Conservation (phyloP, 2,797 vertebrate genomes). For the Hyperoplus immaculatus region DNA sequence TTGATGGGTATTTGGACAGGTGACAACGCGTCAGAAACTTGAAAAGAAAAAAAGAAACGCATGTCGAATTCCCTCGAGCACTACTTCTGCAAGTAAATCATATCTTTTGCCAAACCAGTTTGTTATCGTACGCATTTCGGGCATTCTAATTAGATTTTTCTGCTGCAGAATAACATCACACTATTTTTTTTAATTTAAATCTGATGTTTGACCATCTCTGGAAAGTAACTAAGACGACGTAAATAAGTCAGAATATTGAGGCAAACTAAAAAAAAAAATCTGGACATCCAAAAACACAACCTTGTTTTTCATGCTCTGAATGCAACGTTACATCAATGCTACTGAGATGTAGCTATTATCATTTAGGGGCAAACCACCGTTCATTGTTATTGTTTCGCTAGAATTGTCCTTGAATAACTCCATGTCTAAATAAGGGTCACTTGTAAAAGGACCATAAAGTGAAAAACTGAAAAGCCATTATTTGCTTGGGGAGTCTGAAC, state of each 20-base stretch:
- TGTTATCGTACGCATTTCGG: slow-evolving; percentile 16
- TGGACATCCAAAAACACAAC: background rate
- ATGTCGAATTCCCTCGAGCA: slow-evolving; percentile 37
- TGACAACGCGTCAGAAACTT: slow-evolving; percentile 71
- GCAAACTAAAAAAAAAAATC: background rate
- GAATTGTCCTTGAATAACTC: slow-evolving; percentile 6
- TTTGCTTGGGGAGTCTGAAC: background rate
- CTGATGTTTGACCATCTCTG: slow-evolving; percentile 1
- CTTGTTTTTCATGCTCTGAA: background rate
- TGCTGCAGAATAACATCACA: slow-evolving; percentile 15
- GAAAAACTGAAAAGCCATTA: slow-evolving; percentile 39
- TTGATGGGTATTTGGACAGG: slow-evolving; percentile 72
- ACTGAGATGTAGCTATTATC: background rate
- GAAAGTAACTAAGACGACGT: background rate
- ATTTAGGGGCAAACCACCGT: background rate
- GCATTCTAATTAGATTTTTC: slow-evolving; percentile 19
- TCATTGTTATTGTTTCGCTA: background rate
- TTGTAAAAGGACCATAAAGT: background rate
- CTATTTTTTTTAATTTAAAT: slow-evolving; percentile 2
- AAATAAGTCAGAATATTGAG: background rate
- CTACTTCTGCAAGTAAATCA: slow-evolving; percentile 17
- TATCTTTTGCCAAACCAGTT: slow-evolving; percentile 16
- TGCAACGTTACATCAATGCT: background rate
- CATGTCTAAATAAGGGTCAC: slow-evolving; percentile 16
- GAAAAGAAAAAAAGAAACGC: slow-evolving; percentile 46